Evolutionary conservation across 2,113 vertebrate genomes (phyloP).

Genomic region (western clawed frog (Xenopus tropicalis)): UCB_Xtro_10.0 CM004444.2:166489501-166490000

Average conservation of each 20-base stretch:
- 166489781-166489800: too few species aligned
- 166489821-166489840: too few species aligned
- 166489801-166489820: too few species aligned
- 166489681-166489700: slow-evolving; percentile 14
- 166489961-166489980: too few species aligned
- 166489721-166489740: neutral
- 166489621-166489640: slow-evolving; percentile 28
- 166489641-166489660: slow-evolving; percentile 16
- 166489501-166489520: neutral
- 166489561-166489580: slow-evolving; percentile 21
- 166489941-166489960: too few species aligned
- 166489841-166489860: too few species aligned
- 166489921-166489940: too few species aligned
- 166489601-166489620: slow-evolving; percentile 23
- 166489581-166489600: slow-evolving; percentile 11
- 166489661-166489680: slow-evolving; percentile 4
- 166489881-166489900: too few species aligned
- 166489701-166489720: neutral
- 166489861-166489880: too few species aligned
- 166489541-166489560: slow-evolving; percentile 1
- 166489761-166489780: too few species aligned
- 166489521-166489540: neutral
- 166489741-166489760: neutral
- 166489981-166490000: too few species aligned
- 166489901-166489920: too few species aligned